Evolutionary conservation across 2,113 vertebrate genomes (phyloP).

Genomic region (Prunella fulvescens): DNA sequence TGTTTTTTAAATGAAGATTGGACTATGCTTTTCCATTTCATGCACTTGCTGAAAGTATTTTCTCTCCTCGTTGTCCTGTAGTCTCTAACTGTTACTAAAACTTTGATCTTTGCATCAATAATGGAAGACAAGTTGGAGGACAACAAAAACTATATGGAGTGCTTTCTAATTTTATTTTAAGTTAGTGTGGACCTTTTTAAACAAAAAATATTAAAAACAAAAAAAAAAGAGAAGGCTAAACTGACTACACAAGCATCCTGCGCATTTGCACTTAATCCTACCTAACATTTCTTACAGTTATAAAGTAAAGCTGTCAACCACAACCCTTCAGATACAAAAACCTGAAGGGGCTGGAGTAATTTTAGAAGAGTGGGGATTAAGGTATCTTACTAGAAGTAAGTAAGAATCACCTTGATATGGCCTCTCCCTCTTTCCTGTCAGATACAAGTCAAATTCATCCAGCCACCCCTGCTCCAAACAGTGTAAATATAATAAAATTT

Average conservation of each 20-base stretch:
- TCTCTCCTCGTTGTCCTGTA: neutral
- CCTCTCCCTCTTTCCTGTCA: neutral
- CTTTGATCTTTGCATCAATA: neutral
- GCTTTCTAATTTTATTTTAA: neutral
- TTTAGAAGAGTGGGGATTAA: neutral
- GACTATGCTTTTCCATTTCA: neutral
- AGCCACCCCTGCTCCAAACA: neutral
- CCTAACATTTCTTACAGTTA: neutral
- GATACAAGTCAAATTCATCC: neutral
- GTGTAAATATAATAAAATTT: neutral
- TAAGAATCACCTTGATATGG: neutral
- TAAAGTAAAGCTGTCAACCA: neutral
- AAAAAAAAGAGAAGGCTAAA: neutral
- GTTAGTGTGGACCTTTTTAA: neutral
- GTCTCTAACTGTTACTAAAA: neutral
- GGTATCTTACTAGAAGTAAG: neutral
- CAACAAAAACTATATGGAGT: conserved; percentile 17
- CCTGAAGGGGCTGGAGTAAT: neutral
- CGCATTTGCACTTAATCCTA: neutral
- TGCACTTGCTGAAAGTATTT: neutral
- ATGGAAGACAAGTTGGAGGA: conserved; percentile 42
- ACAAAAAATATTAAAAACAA: neutral
- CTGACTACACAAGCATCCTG: neutral
- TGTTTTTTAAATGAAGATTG: neutral
- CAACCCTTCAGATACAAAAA: neutral